phyloP scores from a whole-genome alignment of 2,888 invertebrate genomes.

The Xestoiulus laeticollis region DNA sequence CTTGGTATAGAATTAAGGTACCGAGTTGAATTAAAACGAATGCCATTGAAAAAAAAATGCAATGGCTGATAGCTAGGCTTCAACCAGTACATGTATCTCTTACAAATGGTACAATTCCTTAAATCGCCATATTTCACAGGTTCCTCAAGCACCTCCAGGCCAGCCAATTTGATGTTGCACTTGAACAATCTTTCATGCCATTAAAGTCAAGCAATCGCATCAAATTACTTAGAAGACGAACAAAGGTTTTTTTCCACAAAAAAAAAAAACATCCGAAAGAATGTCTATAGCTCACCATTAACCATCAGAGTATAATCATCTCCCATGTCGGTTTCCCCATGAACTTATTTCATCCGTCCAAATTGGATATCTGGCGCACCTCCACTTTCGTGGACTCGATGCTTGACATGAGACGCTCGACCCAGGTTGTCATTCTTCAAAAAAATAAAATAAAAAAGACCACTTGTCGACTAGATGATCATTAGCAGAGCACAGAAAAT shows the following conservation, averaged over 20 bases:
- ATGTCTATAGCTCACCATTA: background rate
- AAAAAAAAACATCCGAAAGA: too few species aligned
- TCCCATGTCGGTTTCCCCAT: background rate
- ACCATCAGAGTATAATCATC: background rate
- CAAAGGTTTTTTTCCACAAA: background rate
- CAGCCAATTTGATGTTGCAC: background rate
- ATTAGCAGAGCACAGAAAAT: conserved; percentile 8
- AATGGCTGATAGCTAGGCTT: too few species aligned
- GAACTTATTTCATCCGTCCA: background rate
- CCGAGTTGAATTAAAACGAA: too few species aligned
- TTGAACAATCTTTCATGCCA: background rate
- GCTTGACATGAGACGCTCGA: background rate
- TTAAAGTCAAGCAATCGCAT: background rate
- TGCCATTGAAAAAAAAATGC: too few species aligned
- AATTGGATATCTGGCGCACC: conserved; percentile 1
- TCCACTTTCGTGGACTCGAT: background rate
- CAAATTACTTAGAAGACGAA: background rate
- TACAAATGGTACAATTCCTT: too few species aligned
- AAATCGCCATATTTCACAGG: too few species aligned
- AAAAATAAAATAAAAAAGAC: background rate
- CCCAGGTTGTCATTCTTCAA: background rate
- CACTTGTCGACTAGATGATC: background rate
- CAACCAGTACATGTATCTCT: too few species aligned
- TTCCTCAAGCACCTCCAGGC: background rate
- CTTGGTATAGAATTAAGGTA: too few species aligned